Percentiles rank a stretch among this genome's conserved stretches.
These are phyloP conservation scores for Heliconius aoede DNA, from an alignment of 2,888 invertebrate species.

Conservation along the genomic window DNA sequence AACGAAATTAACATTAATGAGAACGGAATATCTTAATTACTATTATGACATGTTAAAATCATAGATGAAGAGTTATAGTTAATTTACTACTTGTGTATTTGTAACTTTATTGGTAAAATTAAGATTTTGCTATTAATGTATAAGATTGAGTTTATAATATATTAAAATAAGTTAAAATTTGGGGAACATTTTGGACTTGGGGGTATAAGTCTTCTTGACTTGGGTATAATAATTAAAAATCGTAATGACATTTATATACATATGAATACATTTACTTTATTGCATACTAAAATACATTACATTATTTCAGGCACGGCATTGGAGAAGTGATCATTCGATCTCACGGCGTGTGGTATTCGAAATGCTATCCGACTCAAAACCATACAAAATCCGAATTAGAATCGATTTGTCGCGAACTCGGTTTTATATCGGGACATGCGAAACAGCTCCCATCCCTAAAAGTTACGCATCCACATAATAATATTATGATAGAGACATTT, in stretches of 20 bases:
- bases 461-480: conserved; percentile 60
- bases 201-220: no score
- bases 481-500: conserved; percentile 65
- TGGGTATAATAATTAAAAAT: no score
- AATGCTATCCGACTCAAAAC: conserved; percentile 84
- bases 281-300: neutral
- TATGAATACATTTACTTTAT: neutral
- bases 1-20: no score
- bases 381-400: conserved; percentile 82
- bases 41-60: no score
- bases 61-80: no score
- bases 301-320: conserved; percentile 76
- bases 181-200: neutral
- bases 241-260: neutral
- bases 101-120: no score
- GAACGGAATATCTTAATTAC: no score
- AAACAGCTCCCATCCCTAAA: conserved; percentile 63
- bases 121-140: no score
- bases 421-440: conserved; percentile 84
- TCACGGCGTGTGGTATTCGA: conserved; percentile 88
- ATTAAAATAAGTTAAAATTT: neutral
- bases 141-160: no score
- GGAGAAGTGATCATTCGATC: conserved; percentile 87
- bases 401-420: conserved; percentile 85
- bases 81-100: no score